These are phyloP conservation scores for Macquaria australasica DNA, from an alignment of 2,113 vertebrate species.

Conservation along the genomic window DNA sequence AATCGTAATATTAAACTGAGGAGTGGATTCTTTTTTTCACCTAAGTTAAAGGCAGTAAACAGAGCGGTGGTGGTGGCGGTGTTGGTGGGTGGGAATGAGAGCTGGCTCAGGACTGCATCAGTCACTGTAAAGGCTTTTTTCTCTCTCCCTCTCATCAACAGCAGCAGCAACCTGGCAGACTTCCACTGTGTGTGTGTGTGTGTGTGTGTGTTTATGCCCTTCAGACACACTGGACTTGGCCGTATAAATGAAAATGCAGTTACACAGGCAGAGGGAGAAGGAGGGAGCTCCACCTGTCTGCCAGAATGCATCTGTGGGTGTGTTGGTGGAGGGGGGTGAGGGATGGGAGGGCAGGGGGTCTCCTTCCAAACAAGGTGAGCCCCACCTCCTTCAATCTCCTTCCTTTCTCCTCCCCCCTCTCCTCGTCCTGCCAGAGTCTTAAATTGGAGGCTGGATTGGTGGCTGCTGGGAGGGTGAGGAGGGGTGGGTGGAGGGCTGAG, in stretches of 20 bases:
- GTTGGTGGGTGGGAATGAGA: slow-evolving; percentile 22
- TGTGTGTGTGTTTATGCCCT: slow-evolving; percentile 33
- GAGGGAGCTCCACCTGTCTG: slow-evolving; percentile 60
- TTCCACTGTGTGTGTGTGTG: slow-evolving; percentile 33
- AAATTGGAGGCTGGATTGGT: neutral
- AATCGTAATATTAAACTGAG: neutral
- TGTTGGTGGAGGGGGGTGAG: neutral
- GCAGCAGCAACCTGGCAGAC: slow-evolving; percentile 54
- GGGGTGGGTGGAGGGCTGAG: neutral
- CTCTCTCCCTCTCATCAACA: slow-evolving; percentile 46
- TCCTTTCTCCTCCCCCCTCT: neutral
- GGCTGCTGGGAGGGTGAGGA: neutral
- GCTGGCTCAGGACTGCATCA: slow-evolving; percentile 50
- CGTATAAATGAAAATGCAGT: slow-evolving; percentile 37
- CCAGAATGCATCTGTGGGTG: slow-evolving; percentile 36
- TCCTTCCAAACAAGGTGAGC: slow-evolving; percentile 32
- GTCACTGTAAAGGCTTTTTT: slow-evolving; percentile 48
- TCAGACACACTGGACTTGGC: slow-evolving; percentile 49
- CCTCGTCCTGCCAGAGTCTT: neutral
- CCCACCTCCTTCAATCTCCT: slow-evolving; percentile 1
- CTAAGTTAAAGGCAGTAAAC: slow-evolving; percentile 23
- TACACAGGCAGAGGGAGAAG: slow-evolving; percentile 18
- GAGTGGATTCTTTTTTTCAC: slow-evolving; percentile 29
- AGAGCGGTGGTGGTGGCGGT: slow-evolving; percentile 7
- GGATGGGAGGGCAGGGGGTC: neutral